Conservation (phyloP, 2,113 vertebrate species). For the Misgurnus anguillicaudatus region DNA sequence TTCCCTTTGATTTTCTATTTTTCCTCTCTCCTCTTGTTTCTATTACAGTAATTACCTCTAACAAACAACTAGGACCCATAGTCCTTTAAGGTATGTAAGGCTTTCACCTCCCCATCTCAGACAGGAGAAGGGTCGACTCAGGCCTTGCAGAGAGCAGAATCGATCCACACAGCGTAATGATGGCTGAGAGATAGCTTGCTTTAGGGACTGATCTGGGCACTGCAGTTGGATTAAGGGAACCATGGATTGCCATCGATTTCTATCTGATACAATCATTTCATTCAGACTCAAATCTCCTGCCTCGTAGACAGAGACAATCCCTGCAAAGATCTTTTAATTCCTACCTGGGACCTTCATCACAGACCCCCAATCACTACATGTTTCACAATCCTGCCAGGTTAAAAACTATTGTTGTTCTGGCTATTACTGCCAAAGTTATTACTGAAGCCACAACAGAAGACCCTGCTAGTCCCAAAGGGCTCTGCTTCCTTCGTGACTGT, state of each 20-base stretch:
- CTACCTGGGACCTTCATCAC: conserved; percentile 49
- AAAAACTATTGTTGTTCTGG: conserved; percentile 69
- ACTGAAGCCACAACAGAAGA: conserved; percentile 67
- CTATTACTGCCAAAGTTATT: conserved; percentile 71
- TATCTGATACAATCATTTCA: conserved; percentile 83
- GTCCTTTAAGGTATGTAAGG: conserved; percentile 59
- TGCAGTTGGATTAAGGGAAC: conserved; percentile 74
- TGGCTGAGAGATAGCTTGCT: conserved; percentile 76
- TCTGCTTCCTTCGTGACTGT: conserved; percentile 51
- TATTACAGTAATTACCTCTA: conserved; percentile 63
- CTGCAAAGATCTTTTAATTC: conserved; percentile 72
- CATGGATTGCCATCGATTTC: conserved; percentile 81
- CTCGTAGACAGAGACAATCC: conserved; percentile 67
- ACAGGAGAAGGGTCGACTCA: conserved; percentile 60
- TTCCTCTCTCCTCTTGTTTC: conserved; percentile 13
- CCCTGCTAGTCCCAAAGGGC: conserved; percentile 40
- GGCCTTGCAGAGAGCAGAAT: conserved; percentile 59
- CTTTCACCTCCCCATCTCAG: conserved; percentile 50
- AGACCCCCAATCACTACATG: conserved; percentile 57
- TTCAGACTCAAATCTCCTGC: conserved; percentile 76
- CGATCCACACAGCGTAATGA: conserved; percentile 72
- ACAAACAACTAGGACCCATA: conserved; percentile 54
- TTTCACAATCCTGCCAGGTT: conserved; percentile 68
- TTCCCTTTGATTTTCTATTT: background rate
- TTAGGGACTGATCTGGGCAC: conserved; percentile 72